Base-by-base conservation (phyloP, 2,888 invertebrate genomes). In the Euphydryas editha region DNA sequence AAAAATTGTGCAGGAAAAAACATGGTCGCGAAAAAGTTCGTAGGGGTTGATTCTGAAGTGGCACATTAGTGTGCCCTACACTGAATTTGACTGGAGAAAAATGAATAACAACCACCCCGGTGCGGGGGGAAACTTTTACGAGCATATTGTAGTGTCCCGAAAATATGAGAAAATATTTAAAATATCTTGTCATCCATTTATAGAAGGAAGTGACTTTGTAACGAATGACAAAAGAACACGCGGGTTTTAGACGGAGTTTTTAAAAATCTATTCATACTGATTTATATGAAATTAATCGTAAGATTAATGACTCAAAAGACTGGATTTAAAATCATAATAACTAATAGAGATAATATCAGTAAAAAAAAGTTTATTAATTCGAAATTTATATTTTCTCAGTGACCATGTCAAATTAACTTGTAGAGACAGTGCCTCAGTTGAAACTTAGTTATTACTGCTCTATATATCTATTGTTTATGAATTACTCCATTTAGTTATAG, bases 1-100 rank as follows among this genome's bases (percentile, higher is more conserved):
- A 90, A 88, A 68, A 89, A 89, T 83, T 84, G 81, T 83, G 79
- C 82, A 83, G 85, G 85, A 86, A 89, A 91, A 92, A 92, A 90
- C 90, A 90, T 90, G 92, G 90, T 87, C 81, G 89, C 87, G 87
- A 87, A 88, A 86, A 85, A 77, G 72, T 78, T 80, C 86, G 86
- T 88, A 88, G 89, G 92, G 92, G 91, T 86, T 85, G 65, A 18
- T 81, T 81, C 80, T 84, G 83, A 84, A 91, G 90, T 88, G 85
- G 84, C 84, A 89, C 87, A 92, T 92, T 92, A 90, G 89, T 83
- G 84, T 76, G 77, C 86, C 85, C 87, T 83, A 81, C 80, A 81
- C 82, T 82, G 85, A 76, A 76, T 85, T 85, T 83, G 85, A 85
- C 81, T 85, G 80, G 83, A 84, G 87, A 87, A 88, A 90, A 89